Evolutionary conservation across 2,888 invertebrate genomes (phyloP).

Genomic region (Napeogenes sylphis): DNA sequence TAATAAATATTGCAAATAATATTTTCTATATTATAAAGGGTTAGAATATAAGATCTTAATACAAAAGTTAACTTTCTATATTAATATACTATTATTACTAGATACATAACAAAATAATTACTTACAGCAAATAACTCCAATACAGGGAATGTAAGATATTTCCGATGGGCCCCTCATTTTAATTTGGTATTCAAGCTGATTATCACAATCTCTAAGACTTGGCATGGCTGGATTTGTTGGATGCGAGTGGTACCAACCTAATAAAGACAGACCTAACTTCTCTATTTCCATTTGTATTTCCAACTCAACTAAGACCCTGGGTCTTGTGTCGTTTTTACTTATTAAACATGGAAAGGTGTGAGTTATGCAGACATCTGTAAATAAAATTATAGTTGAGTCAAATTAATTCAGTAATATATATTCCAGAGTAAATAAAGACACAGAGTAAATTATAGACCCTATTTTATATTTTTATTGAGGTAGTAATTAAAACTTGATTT

Average conservation of each 20-base stretch:
- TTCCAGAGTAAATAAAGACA: no score
- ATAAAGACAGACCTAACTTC: slow-evolving; percentile 86
- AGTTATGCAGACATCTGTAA: slow-evolving; percentile 88
- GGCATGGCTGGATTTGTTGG: slow-evolving; percentile 92
- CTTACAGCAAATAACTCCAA: slow-evolving; percentile 95
- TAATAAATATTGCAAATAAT: no score
- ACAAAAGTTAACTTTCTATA: no score
- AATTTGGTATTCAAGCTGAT: slow-evolving; percentile 96
- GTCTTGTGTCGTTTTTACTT: slow-evolving; percentile 86
- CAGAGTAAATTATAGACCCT: no score
- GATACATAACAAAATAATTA: slow-evolving; percentile 32
- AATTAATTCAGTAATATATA: no score
- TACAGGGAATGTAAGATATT: slow-evolving; percentile 94
- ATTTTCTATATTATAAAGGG: no score
- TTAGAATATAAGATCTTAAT: no score
- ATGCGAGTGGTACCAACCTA: slow-evolving; percentile 98
- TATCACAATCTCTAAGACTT: slow-evolving; percentile 91
- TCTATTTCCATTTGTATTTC: slow-evolving; percentile 91
- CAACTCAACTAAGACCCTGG: slow-evolving; percentile 85
- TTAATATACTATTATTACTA: no score
- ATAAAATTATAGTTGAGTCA: slow-evolving; percentile 2
- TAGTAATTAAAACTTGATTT: no score
- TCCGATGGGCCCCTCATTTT: slow-evolving; percentile 95
- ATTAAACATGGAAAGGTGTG: slow-evolving; percentile 93
- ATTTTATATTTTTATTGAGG: no score